A percentile compares a stretch with the other conserved stretches of the same genome.
Evolutionary conservation across 1,140 invertebrate species (phyloP).

Genomic region (Marisa cornuarietis): DNA sequence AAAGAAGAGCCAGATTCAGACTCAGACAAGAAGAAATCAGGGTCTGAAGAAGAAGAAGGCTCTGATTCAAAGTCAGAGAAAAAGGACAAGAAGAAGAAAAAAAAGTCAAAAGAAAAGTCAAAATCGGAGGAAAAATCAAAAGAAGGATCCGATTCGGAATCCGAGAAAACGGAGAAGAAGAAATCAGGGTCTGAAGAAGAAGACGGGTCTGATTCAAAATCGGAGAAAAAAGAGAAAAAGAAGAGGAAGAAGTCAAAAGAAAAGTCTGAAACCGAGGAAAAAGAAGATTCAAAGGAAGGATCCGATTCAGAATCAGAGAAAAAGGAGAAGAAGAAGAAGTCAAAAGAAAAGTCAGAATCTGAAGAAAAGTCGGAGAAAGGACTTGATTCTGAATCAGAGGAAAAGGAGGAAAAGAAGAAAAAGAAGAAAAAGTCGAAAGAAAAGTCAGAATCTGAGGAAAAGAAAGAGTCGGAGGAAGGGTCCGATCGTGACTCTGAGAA

Average conservation of each 20-base stretch:
- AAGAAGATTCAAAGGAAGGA: slow-evolving; percentile 12
- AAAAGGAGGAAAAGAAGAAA: neutral
- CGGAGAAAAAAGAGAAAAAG: neutral
- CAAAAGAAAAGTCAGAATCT: neutral
- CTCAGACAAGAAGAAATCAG: neutral
- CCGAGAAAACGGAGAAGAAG: neutral
- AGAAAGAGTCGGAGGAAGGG: neutral
- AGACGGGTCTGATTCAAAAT: neutral
- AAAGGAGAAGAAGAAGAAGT: slow-evolving; percentile 3
- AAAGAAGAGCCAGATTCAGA: neutral
- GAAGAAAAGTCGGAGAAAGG: neutral
- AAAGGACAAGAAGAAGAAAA: neutral
- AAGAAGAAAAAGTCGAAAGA: neutral
- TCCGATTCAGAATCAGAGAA: neutral
- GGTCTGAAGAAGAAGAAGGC: neutral
- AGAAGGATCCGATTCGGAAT: neutral
- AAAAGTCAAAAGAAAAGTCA: neutral
- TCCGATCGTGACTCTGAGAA: neutral
- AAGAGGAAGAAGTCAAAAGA: neutral
- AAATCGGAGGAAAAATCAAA: slow-evolving; percentile 1
- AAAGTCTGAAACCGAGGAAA: neutral
- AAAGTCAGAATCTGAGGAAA: neutral
- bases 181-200: neutral
- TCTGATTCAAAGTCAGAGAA: neutral
- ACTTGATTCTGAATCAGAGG: neutral